Evolutionary conservation across 2,113 vertebrate genomes (phyloP), one percentile per base, ranked within the genome.

Genomic region (Phaethornis superciliosus): DNA sequence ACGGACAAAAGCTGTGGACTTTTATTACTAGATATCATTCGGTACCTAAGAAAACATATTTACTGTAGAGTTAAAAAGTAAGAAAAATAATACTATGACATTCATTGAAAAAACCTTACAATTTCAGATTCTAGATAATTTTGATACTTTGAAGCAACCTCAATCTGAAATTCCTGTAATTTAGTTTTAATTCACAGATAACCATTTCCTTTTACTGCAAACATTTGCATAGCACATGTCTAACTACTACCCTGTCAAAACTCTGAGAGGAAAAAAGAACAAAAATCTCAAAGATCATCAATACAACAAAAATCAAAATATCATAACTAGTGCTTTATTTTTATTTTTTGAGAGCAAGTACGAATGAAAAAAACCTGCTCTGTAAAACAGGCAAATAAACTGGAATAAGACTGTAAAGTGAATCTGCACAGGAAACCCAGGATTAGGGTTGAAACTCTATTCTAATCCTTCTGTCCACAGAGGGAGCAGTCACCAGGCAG

Each of bases 381-480:
- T 84, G 90, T 60, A 84, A 77, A 14, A 83, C 27, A 71, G 35
- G 22, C 44, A 93, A 64, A 16, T 84, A 65, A 79, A 91, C 17
- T 79, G 63, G 55, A 95, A 60, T 67, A 88, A 85, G 28, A 82
- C 52, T 40, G 26, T 47, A 30, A 93, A 91, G 56, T 18, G 40
- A 88, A 90, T 88, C 64, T 77, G 46, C 35, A 76, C 81, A 93
- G 87, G 85, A 95, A 96, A 80, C 55, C 30, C 76, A 71, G 82
- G 76, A 94, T 96, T 95, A 95, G 51, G 71, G 47, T 59, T 91
- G 78, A 94, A 95, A 89, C 46, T 92, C 92, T 58, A 58, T 82
- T 91, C 71, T 95, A 96, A 95, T 96, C 94, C 87, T 63, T 42
- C 77, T 82, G 81, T 55, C 89, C 93, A 89, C 87, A 93, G 76